Percentiles rank a stretch among this genome's conserved stretches.
phyloP scores from a whole-genome alignment of 1,140 invertebrate genomes.

The Campoletis sonorensis region DNA sequence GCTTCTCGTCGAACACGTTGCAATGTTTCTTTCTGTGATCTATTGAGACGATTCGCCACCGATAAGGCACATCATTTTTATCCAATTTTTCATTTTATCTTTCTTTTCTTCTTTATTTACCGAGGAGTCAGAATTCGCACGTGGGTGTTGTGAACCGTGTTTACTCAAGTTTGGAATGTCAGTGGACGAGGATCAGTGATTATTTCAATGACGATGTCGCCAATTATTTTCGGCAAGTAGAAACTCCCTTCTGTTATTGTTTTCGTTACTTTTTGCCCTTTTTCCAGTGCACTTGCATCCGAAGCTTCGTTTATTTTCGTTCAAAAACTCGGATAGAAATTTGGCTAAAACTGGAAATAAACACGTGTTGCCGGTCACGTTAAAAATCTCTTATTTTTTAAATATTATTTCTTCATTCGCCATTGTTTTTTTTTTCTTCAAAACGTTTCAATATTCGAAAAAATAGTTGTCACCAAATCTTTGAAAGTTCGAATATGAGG shows the following conservation, averaged over 20 bases:
- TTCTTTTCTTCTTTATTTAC: neutral
- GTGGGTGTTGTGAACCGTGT: constrained; percentile 25
- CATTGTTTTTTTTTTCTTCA: too few relatives aligned
- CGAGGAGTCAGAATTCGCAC: neutral
- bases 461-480: too few relatives aligned
- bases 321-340: too few relatives aligned
- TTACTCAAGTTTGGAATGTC: constrained; percentile 48
- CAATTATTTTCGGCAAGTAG: constrained; percentile 51
- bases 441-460: too few relatives aligned
- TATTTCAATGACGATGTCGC: constrained; percentile 46
- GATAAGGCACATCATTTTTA: neutral
- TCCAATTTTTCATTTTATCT: neutral
- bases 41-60: neutral
- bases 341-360: too few relatives aligned
- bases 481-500: too few relatives aligned
- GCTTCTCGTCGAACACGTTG: neutral
- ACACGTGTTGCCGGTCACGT: too few relatives aligned
- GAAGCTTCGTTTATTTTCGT: too few relatives aligned
- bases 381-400: too few relatives aligned
- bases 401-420: too few relatives aligned
- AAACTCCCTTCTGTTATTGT: neutral
- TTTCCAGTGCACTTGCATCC: neutral
- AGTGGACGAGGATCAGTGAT: constrained; percentile 36
- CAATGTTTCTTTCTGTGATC: constrained; percentile 9
- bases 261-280: neutral